A percentile compares a stretch with the other conserved stretches of the same genome.
phyloP scores from a whole-genome alignment of 2,797 vertebrate species.

The Sebastes vulpes region DNA sequence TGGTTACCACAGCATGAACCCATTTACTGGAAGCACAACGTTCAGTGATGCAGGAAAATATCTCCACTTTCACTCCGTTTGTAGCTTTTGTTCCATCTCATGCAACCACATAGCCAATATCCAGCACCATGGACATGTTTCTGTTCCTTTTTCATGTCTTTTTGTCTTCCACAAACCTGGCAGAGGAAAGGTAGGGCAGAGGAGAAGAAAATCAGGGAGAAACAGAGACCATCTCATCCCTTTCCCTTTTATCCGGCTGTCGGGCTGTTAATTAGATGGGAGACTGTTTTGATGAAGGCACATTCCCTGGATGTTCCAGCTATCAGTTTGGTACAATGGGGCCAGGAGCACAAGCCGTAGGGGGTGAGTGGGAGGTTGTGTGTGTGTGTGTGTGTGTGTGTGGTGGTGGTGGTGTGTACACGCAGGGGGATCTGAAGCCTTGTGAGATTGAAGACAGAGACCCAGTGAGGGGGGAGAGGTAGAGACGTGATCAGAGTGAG shows the following conservation, averaged over 20 bases:
- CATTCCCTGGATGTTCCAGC: conserved; percentile 79
- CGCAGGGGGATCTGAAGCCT: conserved; percentile 53
- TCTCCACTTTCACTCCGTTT: background rate
- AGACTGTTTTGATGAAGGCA: conserved; percentile 76
- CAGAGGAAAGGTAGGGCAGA: background rate
- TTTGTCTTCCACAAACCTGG: background rate
- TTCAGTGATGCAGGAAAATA: background rate
- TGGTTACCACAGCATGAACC: background rate
- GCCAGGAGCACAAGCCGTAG: conserved; percentile 52
- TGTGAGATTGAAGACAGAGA: conserved; percentile 68
- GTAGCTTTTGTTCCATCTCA: background rate
- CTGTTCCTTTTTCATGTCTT: background rate
- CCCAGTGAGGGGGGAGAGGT: conserved; percentile 5
- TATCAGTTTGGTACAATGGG: conserved; percentile 72
- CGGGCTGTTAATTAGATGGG: conserved; percentile 62
- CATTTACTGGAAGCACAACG: background rate
- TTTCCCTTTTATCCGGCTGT: conserved; percentile 40
- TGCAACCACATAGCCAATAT: too few relatives aligned
- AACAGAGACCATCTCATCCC: conserved; percentile 12
- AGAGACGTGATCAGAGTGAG: conserved; percentile 41
- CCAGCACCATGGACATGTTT: too few relatives aligned
- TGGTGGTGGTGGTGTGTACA: background rate
- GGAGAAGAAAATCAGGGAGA: background rate
- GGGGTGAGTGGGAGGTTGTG: conserved; percentile 57
- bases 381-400: conserved; percentile 35